Evolutionary conservation across 2,888 invertebrate species (phyloP), one percentile per base, ranked within the genome.

Genomic region (Linyphia triangularis): DNA sequence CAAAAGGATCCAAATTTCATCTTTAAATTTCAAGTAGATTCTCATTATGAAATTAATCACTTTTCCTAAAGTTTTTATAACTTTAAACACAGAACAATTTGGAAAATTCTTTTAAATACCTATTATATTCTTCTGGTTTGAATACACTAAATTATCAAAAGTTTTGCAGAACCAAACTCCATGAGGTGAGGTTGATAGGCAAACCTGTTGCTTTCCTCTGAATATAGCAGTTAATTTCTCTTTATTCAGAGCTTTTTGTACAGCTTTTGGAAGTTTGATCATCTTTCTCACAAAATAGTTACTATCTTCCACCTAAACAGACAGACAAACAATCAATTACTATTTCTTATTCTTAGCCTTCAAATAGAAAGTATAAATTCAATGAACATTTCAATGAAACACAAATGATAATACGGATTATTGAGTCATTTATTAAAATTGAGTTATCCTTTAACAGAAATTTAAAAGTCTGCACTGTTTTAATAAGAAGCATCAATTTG

Each of bases 101-200:
- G 19, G 3, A 13, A 69, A 24, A 30, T 77, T 22, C 26, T 2
- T 40, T 61, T 26, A 19, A 28, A 61, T 82, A 90, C 90, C 90
- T 65, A 89, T 85, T 3, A 90, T 72, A 6, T 69, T 43, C 10
- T 82, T 89, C 51, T 88, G 81, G 79, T 82, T 90, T 10, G 88
- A 81, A 69, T 82, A 82, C 7, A 90, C 13, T n/a, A 78, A 24
- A 63, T 89, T 81, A 22, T 88, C 73, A 37, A 67, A 16, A 1
- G 88, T 70, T 72, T 89, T 84, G 72, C 88, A 90, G 82, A 83
- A 89, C 90, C 90, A 90, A 22, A 89, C 57, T 10, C 90, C 90
- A n/a, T 22, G 33, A 2, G 40, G 13, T 6, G 85, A 79, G 0
- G 85, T 61, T 10, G 79, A 81, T 16, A 89, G 57, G 22, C 84